A percentile compares a stretch with the other conserved stretches of the same genome.
These are phyloP conservation scores for Margarornis squamiger DNA, from an alignment of 2,797 vertebrate genomes.

Conservation along the genomic window DNA sequence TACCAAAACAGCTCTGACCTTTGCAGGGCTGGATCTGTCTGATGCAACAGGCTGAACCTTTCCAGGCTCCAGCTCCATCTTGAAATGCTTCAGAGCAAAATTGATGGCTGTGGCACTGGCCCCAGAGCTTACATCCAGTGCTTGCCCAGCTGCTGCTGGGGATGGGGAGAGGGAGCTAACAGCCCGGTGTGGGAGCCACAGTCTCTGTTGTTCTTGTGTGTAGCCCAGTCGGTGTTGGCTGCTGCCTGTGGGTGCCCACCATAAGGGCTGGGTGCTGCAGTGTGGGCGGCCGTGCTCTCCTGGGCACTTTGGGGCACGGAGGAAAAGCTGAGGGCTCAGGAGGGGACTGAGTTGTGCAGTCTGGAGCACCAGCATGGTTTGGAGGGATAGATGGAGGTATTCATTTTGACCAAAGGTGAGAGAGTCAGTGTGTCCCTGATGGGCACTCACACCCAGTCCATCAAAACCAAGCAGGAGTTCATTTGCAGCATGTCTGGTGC, in stretches of 20 bases:
- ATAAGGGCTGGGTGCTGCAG: neutral
- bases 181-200: neutral
- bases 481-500: neutral
- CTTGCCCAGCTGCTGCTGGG: neutral
- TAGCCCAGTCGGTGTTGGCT: fast-evolving
- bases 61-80: constrained; percentile 16
- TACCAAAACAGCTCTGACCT: constrained; percentile 44
- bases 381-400: neutral
- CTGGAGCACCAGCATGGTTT: fast-evolving
- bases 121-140: neutral
- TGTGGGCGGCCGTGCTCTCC: fast-evolving
- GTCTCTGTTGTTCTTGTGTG: fast-evolving
- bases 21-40: constrained; percentile 39
- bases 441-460: neutral
- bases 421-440: fast-evolving
- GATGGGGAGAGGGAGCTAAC: neutral
- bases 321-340: neutral
- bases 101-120: neutral
- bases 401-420: neutral
- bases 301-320: neutral
- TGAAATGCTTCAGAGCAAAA: constrained; percentile 14
- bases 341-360: fast-evolving
- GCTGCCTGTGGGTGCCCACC: fast-evolving
- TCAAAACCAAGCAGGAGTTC: neutral
- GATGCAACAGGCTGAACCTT: constrained; percentile 50